Percentiles rank a stretch among this genome's conserved stretches.
Evolutionary conservation across 2,113 vertebrate genomes (phyloP).

Genomic region (Chionomys nivalis): DNA sequence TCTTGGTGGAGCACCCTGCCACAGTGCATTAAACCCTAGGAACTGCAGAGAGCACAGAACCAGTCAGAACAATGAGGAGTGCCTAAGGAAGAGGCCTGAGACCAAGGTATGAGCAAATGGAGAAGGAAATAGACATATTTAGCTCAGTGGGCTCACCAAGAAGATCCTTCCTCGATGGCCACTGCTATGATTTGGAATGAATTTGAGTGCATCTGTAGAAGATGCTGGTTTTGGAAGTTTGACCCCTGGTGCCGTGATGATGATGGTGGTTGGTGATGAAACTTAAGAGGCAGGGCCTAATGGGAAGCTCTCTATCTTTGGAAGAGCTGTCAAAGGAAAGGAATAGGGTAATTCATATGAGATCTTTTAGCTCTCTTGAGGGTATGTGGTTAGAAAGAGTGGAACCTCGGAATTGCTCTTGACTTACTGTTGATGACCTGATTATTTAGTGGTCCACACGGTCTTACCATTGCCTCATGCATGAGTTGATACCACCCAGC

Average conservation of each 20-base stretch:
- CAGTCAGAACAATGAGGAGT: neutral
- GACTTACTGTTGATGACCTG: neutral
- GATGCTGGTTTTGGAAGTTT: neutral
- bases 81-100: neutral
- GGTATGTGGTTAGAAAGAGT: neutral
- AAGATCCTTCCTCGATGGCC: neutral
- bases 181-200: neutral
- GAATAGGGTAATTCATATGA: neutral
- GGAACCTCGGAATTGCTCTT: neutral
- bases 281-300: neutral
- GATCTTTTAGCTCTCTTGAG: neutral
- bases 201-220: neutral
- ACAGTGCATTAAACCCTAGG: neutral
- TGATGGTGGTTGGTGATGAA: neutral
- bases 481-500: too few relatives aligned
- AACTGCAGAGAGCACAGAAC: neutral
- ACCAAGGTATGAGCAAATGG: neutral
- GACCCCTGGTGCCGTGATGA: neutral
- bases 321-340: neutral
- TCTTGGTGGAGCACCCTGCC: neutral
- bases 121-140: neutral
- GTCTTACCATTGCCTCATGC: too few relatives aligned
- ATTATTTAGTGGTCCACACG: neutral
- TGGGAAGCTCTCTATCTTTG: neutral
- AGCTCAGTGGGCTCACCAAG: neutral